Base-by-base conservation (phyloP, 1,140 invertebrate species). In the Atta colombica region DNA sequence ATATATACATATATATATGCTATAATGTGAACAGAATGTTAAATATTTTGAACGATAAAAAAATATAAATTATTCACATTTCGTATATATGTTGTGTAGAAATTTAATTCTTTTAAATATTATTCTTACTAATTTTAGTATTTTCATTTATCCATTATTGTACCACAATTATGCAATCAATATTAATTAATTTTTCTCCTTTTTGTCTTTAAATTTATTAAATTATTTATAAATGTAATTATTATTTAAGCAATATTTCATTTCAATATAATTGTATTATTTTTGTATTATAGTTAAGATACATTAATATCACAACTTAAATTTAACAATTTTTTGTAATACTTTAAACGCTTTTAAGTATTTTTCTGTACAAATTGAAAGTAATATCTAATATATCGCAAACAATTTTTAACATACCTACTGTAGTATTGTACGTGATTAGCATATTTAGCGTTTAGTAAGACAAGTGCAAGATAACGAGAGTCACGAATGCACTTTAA, bases 391-490 rank as follows among this genome's bases (percentile, higher is more conserved):
- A 61, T 45, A 45, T 16, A 18, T 45, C 12, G 14, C 28, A 5
- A 35, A 61, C 1, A 2, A 49, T 77, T 25, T 77, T 55, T 12
- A 65, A 39, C 2, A 49, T 18, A 8, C 0, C n/a, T 18, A 8
- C 1, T 25, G 25, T 25, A 25, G 10, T 80, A 49, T 49, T 49
- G 25, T 8, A 28, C 25, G 18, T 66, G 28, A 53, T n/a, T 80
- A 25, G 14, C 16, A 51, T 39, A 71, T 71, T 71, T 69, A 21
- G 6, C 18, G 21, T 78, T 68, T 80, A 55, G 4, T 6, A 78
- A 78, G 60, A 65, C 58, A 80, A 53, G 61, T 31, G 25, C 25
- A 53, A 39, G 63, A 80, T 80, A 80, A 80, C 28, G n/a, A 49
- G 3, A 4, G 31, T 39, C 18, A 12, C 8, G 10, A 49, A 14